These are phyloP conservation scores for Paedocypris sp. DNA, from an alignment of 2,113 vertebrate species.

Conservation along the genomic window DNA sequence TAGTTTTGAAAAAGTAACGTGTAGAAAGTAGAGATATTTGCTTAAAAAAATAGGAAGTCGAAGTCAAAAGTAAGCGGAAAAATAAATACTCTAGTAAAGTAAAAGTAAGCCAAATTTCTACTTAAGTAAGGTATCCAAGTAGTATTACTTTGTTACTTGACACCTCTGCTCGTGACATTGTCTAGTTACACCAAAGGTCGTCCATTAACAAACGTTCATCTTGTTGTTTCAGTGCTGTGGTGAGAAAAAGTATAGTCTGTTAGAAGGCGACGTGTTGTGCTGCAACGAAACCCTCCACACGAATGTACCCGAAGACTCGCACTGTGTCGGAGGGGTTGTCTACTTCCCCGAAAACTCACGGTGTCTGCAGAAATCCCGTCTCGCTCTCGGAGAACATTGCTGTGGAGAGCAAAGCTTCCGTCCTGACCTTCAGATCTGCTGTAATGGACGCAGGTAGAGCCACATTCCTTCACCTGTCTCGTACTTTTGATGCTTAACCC, in stretches of 20 bases:
- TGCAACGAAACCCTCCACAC: background rate
- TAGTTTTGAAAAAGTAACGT: too few species aligned
- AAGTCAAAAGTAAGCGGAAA: too few species aligned
- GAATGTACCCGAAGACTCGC: background rate
- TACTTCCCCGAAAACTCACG: background rate
- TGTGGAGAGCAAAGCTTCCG: conserved; percentile 6
- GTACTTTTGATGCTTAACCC: too few species aligned
- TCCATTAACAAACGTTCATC: background rate
- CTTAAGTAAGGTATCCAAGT: too few species aligned
- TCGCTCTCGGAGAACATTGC: background rate
- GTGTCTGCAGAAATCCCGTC: background rate
- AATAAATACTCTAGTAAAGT: too few species aligned
- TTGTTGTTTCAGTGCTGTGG: conserved; percentile 20
- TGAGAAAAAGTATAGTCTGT: background rate
- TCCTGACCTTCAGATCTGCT: conserved; percentile 9
- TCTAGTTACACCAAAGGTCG: too few species aligned
- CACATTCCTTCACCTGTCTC: too few species aligned
- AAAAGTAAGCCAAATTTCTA: too few species aligned
- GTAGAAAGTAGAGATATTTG: too few species aligned
- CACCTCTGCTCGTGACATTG: too few species aligned
- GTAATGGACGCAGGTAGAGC: conserved; percentile 19
- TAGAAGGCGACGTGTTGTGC: background rate
- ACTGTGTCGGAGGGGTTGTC: background rate
- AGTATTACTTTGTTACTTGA: too few species aligned
- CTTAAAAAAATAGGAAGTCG: too few species aligned